These are phyloP conservation scores for Synanthedon formicaeformis DNA, from an alignment of 2,888 invertebrate genomes.

Conservation along the genomic window DNA sequence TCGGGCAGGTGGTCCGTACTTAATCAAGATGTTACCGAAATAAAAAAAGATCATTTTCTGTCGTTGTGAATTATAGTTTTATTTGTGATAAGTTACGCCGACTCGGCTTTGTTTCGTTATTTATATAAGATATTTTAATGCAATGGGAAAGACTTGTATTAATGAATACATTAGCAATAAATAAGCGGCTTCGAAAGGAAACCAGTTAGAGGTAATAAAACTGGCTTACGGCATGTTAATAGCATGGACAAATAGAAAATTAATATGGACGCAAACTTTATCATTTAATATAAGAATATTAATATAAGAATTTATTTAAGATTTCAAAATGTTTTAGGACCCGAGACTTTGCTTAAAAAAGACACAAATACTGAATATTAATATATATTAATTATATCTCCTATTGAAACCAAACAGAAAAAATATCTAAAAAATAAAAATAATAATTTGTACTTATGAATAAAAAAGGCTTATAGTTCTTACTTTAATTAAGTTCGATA, in stretches of 20 bases:
- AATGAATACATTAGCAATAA: conserved; percentile 68
- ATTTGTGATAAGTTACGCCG: conserved; percentile 50
- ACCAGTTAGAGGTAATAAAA: conserved; percentile 50
- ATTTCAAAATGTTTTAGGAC: not conserved
- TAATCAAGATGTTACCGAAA: conserved; percentile 70
- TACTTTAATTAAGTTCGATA: no score
- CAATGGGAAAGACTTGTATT: conserved; percentile 58
- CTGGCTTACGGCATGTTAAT: conserved; percentile 50
- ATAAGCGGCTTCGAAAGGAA: conserved; percentile 27
- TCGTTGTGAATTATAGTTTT: conserved; percentile 60
- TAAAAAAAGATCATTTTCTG: conserved; percentile 54
- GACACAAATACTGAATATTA: not conserved
- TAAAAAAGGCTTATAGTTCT: no score
- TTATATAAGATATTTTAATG: conserved; percentile 56
- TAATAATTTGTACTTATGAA: no score
- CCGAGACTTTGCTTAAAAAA: no score
- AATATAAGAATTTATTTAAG: not conserved
- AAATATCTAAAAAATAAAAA: no score
- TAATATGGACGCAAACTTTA: conserved; percentile 21
- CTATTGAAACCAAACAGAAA: no score
- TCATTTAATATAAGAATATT: not conserved
- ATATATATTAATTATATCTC: not conserved
- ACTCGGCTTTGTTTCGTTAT: conserved; percentile 50
- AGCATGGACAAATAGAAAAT: conserved; percentile 38
- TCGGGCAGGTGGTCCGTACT: conserved; percentile 66